Percentiles rank a stretch among this genome's conserved stretches.
Conservation (phyloP, 2,113 vertebrate genomes). For the Lutjanus erythropterus region DNA sequence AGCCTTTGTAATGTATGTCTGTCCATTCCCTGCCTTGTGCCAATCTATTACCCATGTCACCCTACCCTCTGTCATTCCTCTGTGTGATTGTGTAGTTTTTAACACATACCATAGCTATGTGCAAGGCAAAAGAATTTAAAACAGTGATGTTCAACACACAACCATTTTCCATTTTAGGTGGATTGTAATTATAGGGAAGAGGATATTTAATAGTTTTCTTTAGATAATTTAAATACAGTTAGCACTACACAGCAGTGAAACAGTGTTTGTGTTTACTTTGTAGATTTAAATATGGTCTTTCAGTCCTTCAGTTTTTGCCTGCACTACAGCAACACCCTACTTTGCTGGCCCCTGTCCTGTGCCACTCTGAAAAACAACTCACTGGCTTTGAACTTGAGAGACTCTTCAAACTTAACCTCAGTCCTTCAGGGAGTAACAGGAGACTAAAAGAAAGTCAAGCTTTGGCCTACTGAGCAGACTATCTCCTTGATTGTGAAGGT, state of each 20-base stretch:
- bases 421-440: conserved; percentile 52
- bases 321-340: conserved; percentile 44
- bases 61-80: neutral
- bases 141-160: neutral
- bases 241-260: conserved; percentile 6
- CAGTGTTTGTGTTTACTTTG: conserved; percentile 20
- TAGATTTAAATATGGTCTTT: conserved; percentile 56
- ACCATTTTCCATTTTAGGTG: neutral
- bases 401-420: conserved; percentile 51
- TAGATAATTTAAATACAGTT: conserved; percentile 2
- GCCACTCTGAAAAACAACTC: conserved; percentile 41
- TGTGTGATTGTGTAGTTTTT: no score
- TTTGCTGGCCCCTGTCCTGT: conserved; percentile 46
- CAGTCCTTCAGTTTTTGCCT: conserved; percentile 32
- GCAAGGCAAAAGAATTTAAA: neutral
- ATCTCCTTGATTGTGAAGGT: conserved; percentile 62
- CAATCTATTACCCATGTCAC: neutral
- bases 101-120: neutral
- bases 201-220: neutral
- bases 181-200: neutral
- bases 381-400: conserved; percentile 13
- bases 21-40: conserved; percentile 2
- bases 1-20: neutral
- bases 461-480: conserved; percentile 52
- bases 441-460: conserved; percentile 39